A percentile compares a stretch with the other conserved stretches of the same genome.
These are phyloP conservation scores for Acleris laterana DNA, from an alignment of 2,888 invertebrate species.

Conservation along the genomic window DNA sequence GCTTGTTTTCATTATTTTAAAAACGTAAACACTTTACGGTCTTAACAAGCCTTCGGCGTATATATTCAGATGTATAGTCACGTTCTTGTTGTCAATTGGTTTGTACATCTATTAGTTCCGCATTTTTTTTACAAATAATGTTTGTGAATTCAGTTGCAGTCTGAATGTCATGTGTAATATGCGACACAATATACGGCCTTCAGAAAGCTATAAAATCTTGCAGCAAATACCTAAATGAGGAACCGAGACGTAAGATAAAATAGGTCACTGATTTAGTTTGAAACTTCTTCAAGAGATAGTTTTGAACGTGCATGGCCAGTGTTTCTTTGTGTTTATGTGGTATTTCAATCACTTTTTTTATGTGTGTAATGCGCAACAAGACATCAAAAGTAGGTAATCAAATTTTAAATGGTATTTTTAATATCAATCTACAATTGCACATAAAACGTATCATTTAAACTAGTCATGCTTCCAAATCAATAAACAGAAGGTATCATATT, in stretches of 20 bases:
- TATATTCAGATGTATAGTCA: slow-evolving; percentile 11
- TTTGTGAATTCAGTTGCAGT: slow-evolving; percentile 5
- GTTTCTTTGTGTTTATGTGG: too few species aligned
- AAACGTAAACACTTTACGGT: slow-evolving; percentile 15
- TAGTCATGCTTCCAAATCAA: too few species aligned
- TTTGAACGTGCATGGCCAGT: too few species aligned
- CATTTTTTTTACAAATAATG: slow-evolving; percentile 16
- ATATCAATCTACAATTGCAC: too few species aligned
- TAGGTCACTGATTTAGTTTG: slow-evolving; percentile 19
- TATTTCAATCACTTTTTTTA: too few species aligned
- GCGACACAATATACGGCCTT: slow-evolving; percentile 2
- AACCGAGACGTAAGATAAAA: slow-evolving; percentile 5
- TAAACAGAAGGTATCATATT: too few species aligned
- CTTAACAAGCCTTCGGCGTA: slow-evolving; percentile 9
- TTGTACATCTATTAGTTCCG: slow-evolving; percentile 28
- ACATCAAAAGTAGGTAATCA: too few species aligned
- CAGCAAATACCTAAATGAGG: background rate
- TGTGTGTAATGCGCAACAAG: too few species aligned
- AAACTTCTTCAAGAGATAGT: too few species aligned
- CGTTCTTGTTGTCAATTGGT: slow-evolving; percentile 26
- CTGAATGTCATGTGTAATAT: slow-evolving; percentile 25
- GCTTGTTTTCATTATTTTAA: slow-evolving; percentile 23
- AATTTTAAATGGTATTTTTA: too few species aligned
- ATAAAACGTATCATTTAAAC: too few species aligned
- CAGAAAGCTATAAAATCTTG: slow-evolving; percentile 10